A percentile compares a stretch with the other conserved stretches of the same genome.
Conservation (phyloP, 2,888 invertebrate species). For the Blera fallax region DNA sequence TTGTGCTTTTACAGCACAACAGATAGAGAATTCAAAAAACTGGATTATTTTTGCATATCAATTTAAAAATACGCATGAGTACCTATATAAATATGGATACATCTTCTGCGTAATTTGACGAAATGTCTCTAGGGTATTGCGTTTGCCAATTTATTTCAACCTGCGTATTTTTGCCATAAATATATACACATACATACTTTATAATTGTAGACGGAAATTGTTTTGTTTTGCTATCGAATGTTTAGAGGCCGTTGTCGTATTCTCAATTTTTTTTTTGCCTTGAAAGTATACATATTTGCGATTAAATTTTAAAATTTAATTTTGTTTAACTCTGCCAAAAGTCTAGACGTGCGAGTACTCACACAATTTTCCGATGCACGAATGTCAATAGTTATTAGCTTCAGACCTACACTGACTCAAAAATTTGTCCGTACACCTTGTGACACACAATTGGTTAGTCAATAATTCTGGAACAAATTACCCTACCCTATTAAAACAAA, state of each 20-base stretch:
- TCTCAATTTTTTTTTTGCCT: background rate
- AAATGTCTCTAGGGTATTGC: background rate
- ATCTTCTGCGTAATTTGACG: background rate
- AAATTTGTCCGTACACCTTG: too few relatives aligned
- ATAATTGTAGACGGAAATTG: background rate
- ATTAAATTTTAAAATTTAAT: background rate
- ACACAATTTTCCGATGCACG: background rate
- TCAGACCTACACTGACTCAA: too few relatives aligned
- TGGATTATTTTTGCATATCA: too few relatives aligned
- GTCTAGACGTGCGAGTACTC: background rate
- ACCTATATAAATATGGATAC: background rate
- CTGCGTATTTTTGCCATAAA: background rate
- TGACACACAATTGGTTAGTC: too few relatives aligned
- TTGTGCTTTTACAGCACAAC: too few relatives aligned
- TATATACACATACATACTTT: background rate
- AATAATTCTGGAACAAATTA: too few relatives aligned
- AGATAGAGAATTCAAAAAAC: too few relatives aligned
- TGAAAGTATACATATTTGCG: background rate
- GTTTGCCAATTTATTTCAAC: background rate
- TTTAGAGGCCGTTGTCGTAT: background rate
- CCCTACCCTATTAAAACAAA: too few relatives aligned
- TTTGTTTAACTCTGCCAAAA: background rate
- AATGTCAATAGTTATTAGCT: background rate
- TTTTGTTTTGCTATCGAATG: background rate
- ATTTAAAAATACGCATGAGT: too few relatives aligned